These are phyloP conservation scores for Glomeris maerens DNA, from an alignment of 1,140 invertebrate species.

Conservation along the genomic window DNA sequence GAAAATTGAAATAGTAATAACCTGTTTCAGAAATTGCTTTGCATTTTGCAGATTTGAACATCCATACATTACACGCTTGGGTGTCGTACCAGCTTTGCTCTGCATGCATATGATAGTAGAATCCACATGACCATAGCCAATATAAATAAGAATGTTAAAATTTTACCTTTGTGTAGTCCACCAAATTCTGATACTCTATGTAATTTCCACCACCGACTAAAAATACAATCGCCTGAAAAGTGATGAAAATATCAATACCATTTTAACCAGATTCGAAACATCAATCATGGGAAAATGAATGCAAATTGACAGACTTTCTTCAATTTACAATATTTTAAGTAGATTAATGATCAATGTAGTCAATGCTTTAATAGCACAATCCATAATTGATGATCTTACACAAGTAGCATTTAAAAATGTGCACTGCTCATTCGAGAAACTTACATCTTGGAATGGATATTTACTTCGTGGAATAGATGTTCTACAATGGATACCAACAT, in stretches of 20 bases:
- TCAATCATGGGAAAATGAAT: too few species aligned
- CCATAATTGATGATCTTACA: too few species aligned
- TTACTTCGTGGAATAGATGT: background rate
- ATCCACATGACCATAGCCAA: slow-evolving; percentile 12
- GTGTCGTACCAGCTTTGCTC: slow-evolving; percentile 44
- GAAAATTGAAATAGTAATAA: too few species aligned
- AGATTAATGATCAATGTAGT: too few species aligned
- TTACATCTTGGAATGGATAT: background rate
- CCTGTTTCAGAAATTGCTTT: slow-evolving; percentile 80
- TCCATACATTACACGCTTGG: slow-evolving; percentile 82
- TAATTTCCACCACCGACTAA: slow-evolving; percentile 97
- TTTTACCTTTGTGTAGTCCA: slow-evolving; percentile 76
- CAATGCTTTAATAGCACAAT: too few species aligned
- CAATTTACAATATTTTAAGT: too few species aligned
- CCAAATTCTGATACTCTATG: slow-evolving; percentile 97
- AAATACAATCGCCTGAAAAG: slow-evolving; percentile 84
- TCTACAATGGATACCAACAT: slow-evolving; percentile 11
- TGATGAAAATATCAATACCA: slow-evolving; percentile 19
- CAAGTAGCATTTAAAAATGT: too few species aligned
- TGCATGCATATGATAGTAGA: slow-evolving; percentile 27
- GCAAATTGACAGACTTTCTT: too few species aligned
- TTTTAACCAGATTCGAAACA: slow-evolving; percentile 9
- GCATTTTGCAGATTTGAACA: slow-evolving; percentile 85
- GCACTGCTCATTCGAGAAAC: too few species aligned
- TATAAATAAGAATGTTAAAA: background rate